Evolutionary conservation across 2,113 vertebrate genomes (phyloP).

Genomic region (Calonectris borealis): DNA sequence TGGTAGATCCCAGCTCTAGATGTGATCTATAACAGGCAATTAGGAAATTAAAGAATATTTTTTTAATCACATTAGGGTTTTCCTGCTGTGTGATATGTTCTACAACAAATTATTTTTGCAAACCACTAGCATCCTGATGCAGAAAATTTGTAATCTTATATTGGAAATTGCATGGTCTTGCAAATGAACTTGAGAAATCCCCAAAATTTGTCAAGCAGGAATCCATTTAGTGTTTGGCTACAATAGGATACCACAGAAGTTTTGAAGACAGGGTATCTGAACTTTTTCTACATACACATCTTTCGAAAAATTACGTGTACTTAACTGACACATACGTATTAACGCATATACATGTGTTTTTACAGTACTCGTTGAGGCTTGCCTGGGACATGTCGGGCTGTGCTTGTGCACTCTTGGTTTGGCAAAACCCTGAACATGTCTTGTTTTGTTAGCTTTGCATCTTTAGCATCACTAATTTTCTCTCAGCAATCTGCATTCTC

Average conservation of each 20-base stretch:
- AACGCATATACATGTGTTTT: rapidly evolving
- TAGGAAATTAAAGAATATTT: background rate
- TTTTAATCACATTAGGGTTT: background rate
- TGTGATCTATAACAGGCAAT: background rate
- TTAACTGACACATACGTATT: background rate
- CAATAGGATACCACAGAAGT: background rate
- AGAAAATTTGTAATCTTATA: background rate
- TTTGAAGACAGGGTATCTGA: background rate
- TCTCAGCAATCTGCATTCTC: background rate
- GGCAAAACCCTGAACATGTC: background rate
- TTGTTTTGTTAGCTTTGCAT: background rate
- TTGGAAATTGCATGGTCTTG: background rate
- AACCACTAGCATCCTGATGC: background rate
- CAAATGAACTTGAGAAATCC: background rate
- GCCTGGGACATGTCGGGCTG: background rate
- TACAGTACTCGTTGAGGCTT: background rate
- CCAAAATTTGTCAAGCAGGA: background rate
- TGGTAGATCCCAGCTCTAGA: background rate
- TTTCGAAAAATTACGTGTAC: background rate
- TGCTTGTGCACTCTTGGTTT: background rate
- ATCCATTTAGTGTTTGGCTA: background rate
- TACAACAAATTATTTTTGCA: background rate
- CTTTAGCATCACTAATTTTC: background rate
- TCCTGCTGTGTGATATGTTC: too few relatives aligned
- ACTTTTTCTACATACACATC: background rate